Evolutionary conservation across 2,888 invertebrate genomes (phyloP).

Genomic region (Lepidocyrtinus sp.): DNA sequence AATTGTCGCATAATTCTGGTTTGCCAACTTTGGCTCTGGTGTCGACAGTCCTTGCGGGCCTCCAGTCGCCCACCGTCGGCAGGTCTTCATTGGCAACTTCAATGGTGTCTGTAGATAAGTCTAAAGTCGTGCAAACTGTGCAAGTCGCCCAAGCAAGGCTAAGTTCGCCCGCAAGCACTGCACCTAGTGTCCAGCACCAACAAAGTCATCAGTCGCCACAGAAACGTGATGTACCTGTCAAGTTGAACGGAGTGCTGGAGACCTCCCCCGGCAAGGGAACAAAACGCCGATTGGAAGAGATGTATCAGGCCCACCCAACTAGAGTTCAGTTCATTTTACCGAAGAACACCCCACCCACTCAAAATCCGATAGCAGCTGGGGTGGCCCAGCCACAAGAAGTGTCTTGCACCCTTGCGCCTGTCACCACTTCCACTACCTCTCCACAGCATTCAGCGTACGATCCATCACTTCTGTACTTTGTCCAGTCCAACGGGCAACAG

Average conservation of each 20-base stretch:
- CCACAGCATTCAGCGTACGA: conserved; percentile 24
- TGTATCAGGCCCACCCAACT: conserved; percentile 14
- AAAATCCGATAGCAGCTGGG: background rate
- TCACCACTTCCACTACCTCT: background rate
- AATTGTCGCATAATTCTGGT: too few species aligned
- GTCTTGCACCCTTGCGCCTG: background rate
- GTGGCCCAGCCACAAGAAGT: background rate
- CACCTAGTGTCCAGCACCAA: background rate
- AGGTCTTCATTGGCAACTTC: background rate
- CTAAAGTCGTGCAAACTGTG: too few species aligned
- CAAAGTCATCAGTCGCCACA: background rate
- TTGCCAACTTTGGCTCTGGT: too few species aligned
- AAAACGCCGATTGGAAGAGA: too few species aligned
- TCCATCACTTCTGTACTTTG: conserved; percentile 50
- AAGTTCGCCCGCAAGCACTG: too few species aligned
- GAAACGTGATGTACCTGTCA: too few species aligned
- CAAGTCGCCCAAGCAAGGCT: too few species aligned
- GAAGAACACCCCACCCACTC: background rate
- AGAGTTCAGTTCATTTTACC: conserved; percentile 37
- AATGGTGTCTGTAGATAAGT: background rate
- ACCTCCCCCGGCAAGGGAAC: too few species aligned
- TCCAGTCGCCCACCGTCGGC: too few species aligned
- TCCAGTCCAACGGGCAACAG: conserved; percentile 26
- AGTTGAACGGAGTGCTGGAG: too few species aligned
- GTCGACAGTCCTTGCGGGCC: too few species aligned